These are phyloP conservation scores for Drosophila funebris DNA, from an alignment of 1,140 invertebrate species.

Conservation along the genomic window DNA sequence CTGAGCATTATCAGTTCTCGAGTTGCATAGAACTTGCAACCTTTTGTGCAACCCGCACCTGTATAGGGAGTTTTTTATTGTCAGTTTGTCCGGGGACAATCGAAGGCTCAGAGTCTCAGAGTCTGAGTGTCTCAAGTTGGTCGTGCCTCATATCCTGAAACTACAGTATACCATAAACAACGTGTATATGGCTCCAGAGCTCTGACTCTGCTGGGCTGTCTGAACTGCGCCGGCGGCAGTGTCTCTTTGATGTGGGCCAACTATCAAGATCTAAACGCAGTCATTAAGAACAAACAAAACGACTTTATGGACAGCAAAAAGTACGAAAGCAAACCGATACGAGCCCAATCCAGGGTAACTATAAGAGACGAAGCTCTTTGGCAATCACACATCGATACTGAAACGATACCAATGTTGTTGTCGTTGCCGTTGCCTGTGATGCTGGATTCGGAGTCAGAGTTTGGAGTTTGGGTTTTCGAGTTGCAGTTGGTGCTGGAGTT, in stretches of 20 bases:
- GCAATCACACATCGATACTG: slow-evolving; percentile 46
- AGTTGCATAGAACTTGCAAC: slow-evolving; percentile 1
- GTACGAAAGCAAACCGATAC: slow-evolving; percentile 46
- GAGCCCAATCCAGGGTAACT: slow-evolving; percentile 13
- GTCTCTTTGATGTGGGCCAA: slow-evolving; percentile 75
- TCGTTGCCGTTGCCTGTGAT: not conserved
- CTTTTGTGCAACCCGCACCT: slow-evolving; percentile 26
- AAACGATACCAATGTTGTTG: slow-evolving; percentile 29
- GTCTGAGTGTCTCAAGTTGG: not conserved
- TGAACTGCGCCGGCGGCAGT: slow-evolving; percentile 66
- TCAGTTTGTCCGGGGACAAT: not conserved
- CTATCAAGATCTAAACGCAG: slow-evolving; percentile 82
- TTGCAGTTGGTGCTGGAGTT: not conserved
- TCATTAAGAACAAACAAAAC: slow-evolving; percentile 83
- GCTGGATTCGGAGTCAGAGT: slow-evolving; percentile 17
- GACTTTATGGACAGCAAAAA: slow-evolving; percentile 81
- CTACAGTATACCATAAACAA: slow-evolving; percentile 52
- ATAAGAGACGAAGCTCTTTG: slow-evolving; percentile 48
- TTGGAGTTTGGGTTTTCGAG: not conserved
- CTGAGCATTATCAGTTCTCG: slow-evolving; percentile 1
- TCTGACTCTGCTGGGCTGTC: slow-evolving; percentile 9
- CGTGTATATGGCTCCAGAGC: slow-evolving; percentile 40
- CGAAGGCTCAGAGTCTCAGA: slow-evolving; percentile 2
- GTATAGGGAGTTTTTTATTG: slow-evolving; percentile 6
- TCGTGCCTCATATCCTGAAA: slow-evolving; percentile 50